A percentile compares a stretch with the other conserved stretches of the same genome.
Evolutionary conservation across 1,140 invertebrate genomes (phyloP).

Genomic region (Drosophila neocordata): DNA sequence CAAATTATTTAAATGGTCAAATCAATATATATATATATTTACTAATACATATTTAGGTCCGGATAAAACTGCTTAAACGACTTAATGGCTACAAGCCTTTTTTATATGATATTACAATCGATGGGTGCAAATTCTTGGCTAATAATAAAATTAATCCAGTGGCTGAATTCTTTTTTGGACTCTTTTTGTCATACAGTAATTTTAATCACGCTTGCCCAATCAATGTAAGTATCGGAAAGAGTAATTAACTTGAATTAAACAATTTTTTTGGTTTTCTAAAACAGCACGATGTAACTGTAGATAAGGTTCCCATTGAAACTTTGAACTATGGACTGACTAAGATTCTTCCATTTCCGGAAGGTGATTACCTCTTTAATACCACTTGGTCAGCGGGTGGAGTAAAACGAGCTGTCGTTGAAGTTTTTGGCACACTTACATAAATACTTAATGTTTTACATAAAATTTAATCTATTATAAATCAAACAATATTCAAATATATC

Average conservation of each 20-base stretch:
- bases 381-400: background rate
- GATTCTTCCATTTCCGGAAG: slow-evolving; percentile 4
- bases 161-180: background rate
- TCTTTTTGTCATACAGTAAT: background rate
- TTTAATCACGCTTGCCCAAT: slow-evolving; percentile 3
- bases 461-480: no score
- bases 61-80: background rate
- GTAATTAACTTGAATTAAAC: no score
- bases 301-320: background rate
- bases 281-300: background rate
- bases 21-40: no score
- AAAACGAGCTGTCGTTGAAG: background rate
- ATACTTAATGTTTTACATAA: no score
- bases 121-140: slow-evolving; percentile 10
- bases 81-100: slow-evolving; percentile 14
- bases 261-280: no score
- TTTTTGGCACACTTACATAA: background rate
- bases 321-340: background rate
- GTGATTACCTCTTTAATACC: background rate
- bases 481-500: no score
- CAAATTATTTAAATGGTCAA: no score
- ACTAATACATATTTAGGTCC: background rate
- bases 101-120: slow-evolving; percentile 11
- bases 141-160: slow-evolving; percentile 6
- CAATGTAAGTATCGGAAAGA: slow-evolving; percentile 11